These are phyloP conservation scores for Pangasius krempfi DNA, from an alignment of 2,797 vertebrate genomes.

Conservation along the genomic window DNA sequence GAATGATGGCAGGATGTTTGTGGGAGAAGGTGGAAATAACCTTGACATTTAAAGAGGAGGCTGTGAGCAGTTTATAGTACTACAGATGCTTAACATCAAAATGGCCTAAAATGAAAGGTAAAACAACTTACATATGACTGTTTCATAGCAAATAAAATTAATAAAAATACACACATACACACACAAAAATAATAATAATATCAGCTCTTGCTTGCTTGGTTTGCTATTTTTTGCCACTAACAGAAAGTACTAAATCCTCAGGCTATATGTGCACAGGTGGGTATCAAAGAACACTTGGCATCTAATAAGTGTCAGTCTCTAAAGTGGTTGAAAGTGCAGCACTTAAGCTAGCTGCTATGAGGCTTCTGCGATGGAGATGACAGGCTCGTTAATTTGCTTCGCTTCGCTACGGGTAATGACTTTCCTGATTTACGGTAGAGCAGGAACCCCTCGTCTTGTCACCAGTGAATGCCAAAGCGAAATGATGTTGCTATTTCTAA, in stretches of 20 bases:
- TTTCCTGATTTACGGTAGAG: slow-evolving; percentile 52
- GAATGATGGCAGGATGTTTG: not conserved
- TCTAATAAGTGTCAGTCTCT: slow-evolving; percentile 38
- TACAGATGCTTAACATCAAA: not conserved
- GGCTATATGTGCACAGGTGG: slow-evolving; percentile 14
- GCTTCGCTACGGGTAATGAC: slow-evolving; percentile 57
- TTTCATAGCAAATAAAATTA: not conserved
- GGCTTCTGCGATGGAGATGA: slow-evolving; percentile 45
- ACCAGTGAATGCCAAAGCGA: slow-evolving; percentile 46
- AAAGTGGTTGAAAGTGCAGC: slow-evolving; percentile 35
- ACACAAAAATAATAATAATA: not conserved
- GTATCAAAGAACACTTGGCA: slow-evolving; percentile 24
- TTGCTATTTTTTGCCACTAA: not conserved
- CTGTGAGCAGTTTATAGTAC: not conserved
- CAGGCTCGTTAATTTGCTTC: slow-evolving; percentile 59
- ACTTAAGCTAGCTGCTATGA: slow-evolving; percentile 45
- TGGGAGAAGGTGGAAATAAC: not conserved
- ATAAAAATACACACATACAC: not conserved
- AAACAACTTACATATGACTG: not conserved
- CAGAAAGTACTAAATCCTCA: not conserved
- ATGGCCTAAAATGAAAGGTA: not conserved
- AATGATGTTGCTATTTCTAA: slow-evolving; percentile 62
- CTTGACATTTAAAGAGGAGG: slow-evolving; percentile 20
- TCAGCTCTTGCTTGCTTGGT: not conserved
- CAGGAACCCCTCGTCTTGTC: slow-evolving; percentile 49